Evolutionary conservation across 53 echinoderm and acorn worm genomes (phyloP).

Genomic region (Glandiceps talaboti): DNA sequence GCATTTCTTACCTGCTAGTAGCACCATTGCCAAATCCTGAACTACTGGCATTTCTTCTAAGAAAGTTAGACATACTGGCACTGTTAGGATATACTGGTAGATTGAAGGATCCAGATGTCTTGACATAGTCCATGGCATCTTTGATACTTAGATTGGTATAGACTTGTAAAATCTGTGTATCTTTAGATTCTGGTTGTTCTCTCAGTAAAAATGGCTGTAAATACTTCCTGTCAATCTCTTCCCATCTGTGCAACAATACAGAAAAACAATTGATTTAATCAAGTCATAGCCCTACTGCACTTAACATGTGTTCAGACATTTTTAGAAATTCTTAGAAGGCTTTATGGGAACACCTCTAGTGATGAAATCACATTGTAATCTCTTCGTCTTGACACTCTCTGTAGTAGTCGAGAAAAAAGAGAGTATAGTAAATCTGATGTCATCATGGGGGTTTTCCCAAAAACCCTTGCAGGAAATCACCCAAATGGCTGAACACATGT

Average conservation of each 20-base stretch:
- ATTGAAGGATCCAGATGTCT: conserved; percentile 39
- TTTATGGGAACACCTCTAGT: too few relatives aligned
- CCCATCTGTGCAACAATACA: conserved; percentile 47
- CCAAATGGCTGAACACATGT: too few relatives aligned
- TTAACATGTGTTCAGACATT: too few relatives aligned
- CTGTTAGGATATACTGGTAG: conserved; percentile 1
- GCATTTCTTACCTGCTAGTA: neutral
- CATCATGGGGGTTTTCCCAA: too few relatives aligned
- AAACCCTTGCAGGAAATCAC: too few relatives aligned
- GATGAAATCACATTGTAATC: too few relatives aligned
- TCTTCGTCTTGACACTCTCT: too few relatives aligned
- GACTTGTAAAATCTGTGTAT: conserved; percentile 59
- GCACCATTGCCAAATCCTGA: neutral
- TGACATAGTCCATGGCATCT: conserved; percentile 64
- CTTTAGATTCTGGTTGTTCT: conserved; percentile 18
- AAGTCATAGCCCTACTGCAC: too few relatives aligned
- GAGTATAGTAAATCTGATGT: too few relatives aligned
- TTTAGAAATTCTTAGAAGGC: too few relatives aligned
- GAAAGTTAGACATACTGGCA: neutral
- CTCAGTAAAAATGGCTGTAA: conserved; percentile 46
- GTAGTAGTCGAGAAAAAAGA: too few relatives aligned
- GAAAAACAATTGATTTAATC: too few relatives aligned
- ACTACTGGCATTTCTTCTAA: neutral
- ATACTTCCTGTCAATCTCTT: conserved; percentile 38
- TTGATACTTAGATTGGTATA: conserved; percentile 62